These are phyloP conservation scores for Dastarcus helophoroides DNA, from an alignment of 2,888 invertebrate species.

Conservation along the genomic window DNA sequence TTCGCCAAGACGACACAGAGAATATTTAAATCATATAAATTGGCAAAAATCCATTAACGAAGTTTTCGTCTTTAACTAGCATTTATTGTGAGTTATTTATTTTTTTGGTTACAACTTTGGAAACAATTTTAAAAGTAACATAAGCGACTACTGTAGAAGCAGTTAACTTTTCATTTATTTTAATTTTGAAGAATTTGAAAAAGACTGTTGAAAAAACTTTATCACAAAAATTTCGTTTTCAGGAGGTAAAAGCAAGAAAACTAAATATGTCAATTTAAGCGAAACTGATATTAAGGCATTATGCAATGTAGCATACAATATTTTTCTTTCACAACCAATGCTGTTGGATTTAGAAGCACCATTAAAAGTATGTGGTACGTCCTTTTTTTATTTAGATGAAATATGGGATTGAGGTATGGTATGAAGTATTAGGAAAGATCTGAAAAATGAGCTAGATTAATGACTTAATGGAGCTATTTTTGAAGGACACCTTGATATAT, in stretches of 20 bases:
- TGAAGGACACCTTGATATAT: neutral
- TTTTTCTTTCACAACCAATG: slow-evolving; percentile 29
- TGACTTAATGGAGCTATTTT: neutral
- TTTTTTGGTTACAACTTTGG: too few species aligned
- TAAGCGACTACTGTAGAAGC: too few species aligned
- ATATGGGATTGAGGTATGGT: too few species aligned
- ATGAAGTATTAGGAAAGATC: too few species aligned
- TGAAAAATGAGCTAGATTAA: neutral
- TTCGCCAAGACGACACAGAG: too few species aligned
- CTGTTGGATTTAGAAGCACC: slow-evolving; percentile 30
- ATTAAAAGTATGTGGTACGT: slow-evolving; percentile 28
- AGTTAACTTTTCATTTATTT: too few species aligned
- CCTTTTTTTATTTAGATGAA: too few species aligned
- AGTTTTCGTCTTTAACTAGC: too few species aligned
- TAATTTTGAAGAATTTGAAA: slow-evolving; percentile 2
- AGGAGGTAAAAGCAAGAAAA: slow-evolving; percentile 14
- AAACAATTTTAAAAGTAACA: too few species aligned
- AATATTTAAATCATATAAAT: too few species aligned
- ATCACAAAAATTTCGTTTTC: neutral
- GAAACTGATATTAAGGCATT: slow-evolving; percentile 25
- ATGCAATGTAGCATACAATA: slow-evolving; percentile 24
- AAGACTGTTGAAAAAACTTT: neutral
- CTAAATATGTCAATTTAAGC: slow-evolving; percentile 19
- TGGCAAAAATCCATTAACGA: too few species aligned
- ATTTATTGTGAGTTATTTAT: too few species aligned